A percentile compares a stretch with the other conserved stretches of the same genome.
phyloP scores from a whole-genome alignment of 2,113 vertebrate genomes.

The Microtus richardsoni region DNA sequence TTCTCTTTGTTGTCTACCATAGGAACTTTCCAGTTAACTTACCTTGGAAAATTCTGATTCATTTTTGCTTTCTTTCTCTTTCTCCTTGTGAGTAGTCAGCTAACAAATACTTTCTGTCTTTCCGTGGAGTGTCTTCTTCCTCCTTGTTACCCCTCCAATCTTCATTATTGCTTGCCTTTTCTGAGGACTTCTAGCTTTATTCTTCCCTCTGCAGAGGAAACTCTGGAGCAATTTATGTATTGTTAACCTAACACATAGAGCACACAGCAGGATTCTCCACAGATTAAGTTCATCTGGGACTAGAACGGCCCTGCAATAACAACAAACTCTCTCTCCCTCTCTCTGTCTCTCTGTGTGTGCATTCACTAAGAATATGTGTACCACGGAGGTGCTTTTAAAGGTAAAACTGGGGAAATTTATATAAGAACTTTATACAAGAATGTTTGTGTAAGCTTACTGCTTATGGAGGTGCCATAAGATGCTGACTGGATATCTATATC shows the following conservation, averaged over 20 bases:
- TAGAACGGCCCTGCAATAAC: background rate
- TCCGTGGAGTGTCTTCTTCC: background rate
- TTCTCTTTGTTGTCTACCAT: background rate
- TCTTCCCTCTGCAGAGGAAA: background rate
- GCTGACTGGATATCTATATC: background rate
- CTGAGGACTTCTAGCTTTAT: background rate
- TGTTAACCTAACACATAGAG: background rate
- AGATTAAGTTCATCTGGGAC: too few species aligned
- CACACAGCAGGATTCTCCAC: too few species aligned
- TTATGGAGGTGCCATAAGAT: background rate
- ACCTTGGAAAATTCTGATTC: conserved; percentile 19
- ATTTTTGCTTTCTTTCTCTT: background rate
- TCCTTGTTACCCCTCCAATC: background rate
- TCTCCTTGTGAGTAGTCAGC: background rate
- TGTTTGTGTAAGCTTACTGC: background rate
- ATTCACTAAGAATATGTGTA: background rate
- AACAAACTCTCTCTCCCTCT: too few species aligned
- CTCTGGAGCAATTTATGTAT: background rate
- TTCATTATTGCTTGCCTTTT: background rate
- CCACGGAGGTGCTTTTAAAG: background rate
- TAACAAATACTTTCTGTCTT: background rate
- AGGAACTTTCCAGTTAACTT: conserved; percentile 22
- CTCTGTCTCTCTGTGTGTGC: too few species aligned
- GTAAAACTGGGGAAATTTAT: background rate
- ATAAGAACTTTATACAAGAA: background rate